Percentiles rank a stretch among this genome's conserved stretches.
These are phyloP conservation scores for Exephanes ischioxanthus DNA, from an alignment of 2,888 invertebrate species.

Conservation along the genomic window DNA sequence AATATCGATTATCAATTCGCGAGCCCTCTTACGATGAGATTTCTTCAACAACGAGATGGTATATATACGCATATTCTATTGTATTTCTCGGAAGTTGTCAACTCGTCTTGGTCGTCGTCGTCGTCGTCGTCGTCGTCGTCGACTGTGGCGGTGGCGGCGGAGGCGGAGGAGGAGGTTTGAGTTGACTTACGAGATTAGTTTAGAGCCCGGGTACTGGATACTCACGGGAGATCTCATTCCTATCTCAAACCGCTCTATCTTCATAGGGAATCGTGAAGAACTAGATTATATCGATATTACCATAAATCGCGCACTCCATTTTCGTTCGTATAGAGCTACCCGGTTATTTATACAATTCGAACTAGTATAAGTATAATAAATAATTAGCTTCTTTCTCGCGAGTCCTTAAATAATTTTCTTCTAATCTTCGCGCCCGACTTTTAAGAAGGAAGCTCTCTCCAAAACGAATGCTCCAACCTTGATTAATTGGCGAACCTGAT, in stretches of 20 bases:
- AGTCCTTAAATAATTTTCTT: neutral
- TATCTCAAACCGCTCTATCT: slow-evolving; percentile 59
- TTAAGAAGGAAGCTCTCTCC: neutral
- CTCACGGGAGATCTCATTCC: slow-evolving; percentile 59
- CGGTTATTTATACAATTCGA: neutral
- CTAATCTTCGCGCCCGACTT: neutral
- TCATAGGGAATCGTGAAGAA: slow-evolving; percentile 60
- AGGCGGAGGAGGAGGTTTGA: slow-evolving; percentile 48
- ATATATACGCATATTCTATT: slow-evolving; percentile 52
- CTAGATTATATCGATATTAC: slow-evolving; percentile 51
- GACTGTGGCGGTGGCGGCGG: too few relatives aligned
- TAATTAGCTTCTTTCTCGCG: neutral
- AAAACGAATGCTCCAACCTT: slow-evolving; percentile 54
- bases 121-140: slow-evolving; percentile 29
- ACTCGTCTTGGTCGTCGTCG: slow-evolving; percentile 26
- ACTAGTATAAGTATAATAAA: neutral
- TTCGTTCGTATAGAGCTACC: neutral
- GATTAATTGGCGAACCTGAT: slow-evolving; percentile 24
- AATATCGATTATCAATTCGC: slow-evolving; percentile 26
- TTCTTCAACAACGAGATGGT: slow-evolving; percentile 23
- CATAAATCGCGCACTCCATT: slow-evolving; percentile 39
- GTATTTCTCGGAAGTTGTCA: slow-evolving; percentile 55
- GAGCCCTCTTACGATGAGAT: slow-evolving; percentile 26
- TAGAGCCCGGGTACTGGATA: slow-evolving; percentile 53
- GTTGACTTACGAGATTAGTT: slow-evolving; percentile 62